These are phyloP conservation scores for Bubalus kerabau DNA, from an alignment of 2,113 vertebrate genomes.

Conservation along the genomic window DNA sequence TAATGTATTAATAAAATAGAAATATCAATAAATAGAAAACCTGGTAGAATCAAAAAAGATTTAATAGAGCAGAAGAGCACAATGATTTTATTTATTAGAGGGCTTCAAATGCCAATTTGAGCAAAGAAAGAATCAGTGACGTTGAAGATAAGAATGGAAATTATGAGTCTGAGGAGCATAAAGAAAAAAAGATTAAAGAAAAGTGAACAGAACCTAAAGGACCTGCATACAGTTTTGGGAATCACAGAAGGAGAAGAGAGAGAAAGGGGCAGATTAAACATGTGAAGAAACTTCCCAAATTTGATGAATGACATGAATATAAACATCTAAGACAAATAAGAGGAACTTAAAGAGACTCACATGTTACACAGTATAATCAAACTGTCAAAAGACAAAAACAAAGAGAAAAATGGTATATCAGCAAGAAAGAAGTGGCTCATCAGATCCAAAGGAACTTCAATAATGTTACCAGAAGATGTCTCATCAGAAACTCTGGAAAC, in stretches of 20 bases:
- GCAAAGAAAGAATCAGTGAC: background rate
- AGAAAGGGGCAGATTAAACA: background rate
- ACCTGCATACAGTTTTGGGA: background rate
- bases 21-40: background rate
- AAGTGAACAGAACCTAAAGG: background rate
- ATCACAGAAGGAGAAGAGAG: background rate
- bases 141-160: background rate
- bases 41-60: background rate
- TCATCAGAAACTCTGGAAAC: background rate
- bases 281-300: background rate
- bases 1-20: background rate
- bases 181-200: background rate
- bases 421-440: background rate
- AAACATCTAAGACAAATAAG: background rate
- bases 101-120: background rate
- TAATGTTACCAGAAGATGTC: background rate
- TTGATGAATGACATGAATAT: background rate
- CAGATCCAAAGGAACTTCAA: background rate
- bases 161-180: background rate
- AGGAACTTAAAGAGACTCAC: background rate
- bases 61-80: background rate
- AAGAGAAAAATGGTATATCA: background rate
- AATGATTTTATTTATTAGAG: background rate
- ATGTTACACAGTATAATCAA: background rate
- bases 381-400: background rate